Base-by-base conservation (phyloP, 2,797 vertebrate species). In the Protonibea diacanthus region DNA sequence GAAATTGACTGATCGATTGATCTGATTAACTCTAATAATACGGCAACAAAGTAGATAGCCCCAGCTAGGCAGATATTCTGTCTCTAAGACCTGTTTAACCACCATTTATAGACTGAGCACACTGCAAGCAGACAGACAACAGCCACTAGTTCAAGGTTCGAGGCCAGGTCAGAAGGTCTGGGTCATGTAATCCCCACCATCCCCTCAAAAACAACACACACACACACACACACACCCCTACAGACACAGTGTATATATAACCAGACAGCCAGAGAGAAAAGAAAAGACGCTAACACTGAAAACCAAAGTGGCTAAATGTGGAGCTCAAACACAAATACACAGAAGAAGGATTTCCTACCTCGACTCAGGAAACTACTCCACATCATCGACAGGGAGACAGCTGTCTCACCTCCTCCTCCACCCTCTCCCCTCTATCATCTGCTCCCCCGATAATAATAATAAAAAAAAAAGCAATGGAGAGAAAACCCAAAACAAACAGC, bases 361-460 rank as follows among this genome's bases (percentile, higher is more conserved):
- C 52, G 82, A 84, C 79, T 83, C 69, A 72, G 81, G 80, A 90
- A 87, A 89, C 87, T 82, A 88, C 80, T 90, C 91, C 89, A 91
- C 89, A 92, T 91, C 68, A 74, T 77, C n/a, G 58, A 68, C 69
- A 33, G 74, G 38, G 70, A 84, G 77, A 83, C 68, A 71, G 79
- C 78, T 80, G 80, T 59, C 74, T 89, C 88, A 83, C 81, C 83
- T 51, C 78, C 80, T 74, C 76, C 59, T 83, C 69, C 79, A 61
- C 63, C 67, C 71, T 68, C 66, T 80, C 62, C 65, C 53, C 56
- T 78, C 82, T 74, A 64, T 84, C 82, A 88, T 89, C 85, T 74
- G 78, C 75, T 83, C 74, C 87, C 48, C 61, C 27, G 21, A 80
- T 53, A 62, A 81, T 62, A 63, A 33, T 8, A 33, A 33, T 8